These are phyloP conservation scores for Agraylea sexmaculata DNA, from an alignment of 1,140 invertebrate genomes.

Conservation along the genomic window DNA sequence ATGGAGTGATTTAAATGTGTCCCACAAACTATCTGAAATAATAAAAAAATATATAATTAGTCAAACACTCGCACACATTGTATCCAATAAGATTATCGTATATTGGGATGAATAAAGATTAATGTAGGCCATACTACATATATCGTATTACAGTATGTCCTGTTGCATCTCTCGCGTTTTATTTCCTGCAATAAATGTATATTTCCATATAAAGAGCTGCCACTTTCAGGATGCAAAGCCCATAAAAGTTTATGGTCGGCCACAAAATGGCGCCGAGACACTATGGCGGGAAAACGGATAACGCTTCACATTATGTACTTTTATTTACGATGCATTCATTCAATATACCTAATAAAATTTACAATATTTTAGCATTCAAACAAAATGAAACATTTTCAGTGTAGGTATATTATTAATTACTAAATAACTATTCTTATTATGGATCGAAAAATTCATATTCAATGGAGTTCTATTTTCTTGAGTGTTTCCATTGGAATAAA, in stretches of 20 bases:
- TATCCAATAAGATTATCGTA: not conserved
- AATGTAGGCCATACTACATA: not conserved
- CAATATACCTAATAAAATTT: not conserved
- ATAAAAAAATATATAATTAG: not conserved
- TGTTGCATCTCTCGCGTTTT: constrained; percentile 8
- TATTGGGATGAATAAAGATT: not conserved
- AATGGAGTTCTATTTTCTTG: no score
- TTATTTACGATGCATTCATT: not conserved
- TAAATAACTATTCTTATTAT: not conserved
- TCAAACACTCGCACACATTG: not conserved
- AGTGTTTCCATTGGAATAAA: no score
- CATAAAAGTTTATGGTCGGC: constrained; percentile 13
- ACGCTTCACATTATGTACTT: not conserved
- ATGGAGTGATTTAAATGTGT: not conserved
- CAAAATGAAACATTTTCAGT: not conserved
- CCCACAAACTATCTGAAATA: not conserved
- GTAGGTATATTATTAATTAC: not conserved
- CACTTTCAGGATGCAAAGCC: constrained; percentile 10
- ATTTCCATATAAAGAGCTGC: constrained; percentile 5
- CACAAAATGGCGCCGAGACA: constrained; percentile 7
- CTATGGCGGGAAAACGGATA: constrained; percentile 5
- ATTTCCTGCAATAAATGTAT: constrained; percentile 8
- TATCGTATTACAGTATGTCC: not conserved
- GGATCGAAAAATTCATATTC: no score
- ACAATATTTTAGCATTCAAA: not conserved